Conservation (phyloP, 2,888 invertebrate species). For the Dryomyza anilis region DNA sequence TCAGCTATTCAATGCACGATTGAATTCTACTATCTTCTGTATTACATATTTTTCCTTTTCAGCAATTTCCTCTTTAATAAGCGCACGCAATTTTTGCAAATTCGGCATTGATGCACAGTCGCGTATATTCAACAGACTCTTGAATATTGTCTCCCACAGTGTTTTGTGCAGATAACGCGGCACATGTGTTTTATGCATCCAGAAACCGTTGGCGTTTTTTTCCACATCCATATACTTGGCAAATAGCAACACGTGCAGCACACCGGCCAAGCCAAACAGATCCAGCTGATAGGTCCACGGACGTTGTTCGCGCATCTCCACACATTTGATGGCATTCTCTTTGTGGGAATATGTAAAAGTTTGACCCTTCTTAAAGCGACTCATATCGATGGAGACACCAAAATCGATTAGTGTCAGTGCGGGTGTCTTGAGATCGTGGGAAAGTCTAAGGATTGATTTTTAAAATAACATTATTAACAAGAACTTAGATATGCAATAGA, state of each 20-base stretch:
- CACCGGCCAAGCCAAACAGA: conserved; percentile 85
- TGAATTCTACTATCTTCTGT: conserved; percentile 55
- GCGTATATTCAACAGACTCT: conserved; percentile 79
- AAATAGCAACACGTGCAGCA: conserved; percentile 84
- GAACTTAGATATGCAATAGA: too few relatives aligned
- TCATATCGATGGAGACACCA: conserved; percentile 94
- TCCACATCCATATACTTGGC: conserved; percentile 87
- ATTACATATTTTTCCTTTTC: conserved; percentile 52
- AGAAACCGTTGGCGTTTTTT: conserved; percentile 59
- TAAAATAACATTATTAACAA: background rate
- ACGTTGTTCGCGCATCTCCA: conserved; percentile 87
- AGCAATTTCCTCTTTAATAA: conserved; percentile 52
- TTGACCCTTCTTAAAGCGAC: conserved; percentile 76
- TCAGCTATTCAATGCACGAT: conserved; percentile 44
- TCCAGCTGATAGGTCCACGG: conserved; percentile 97
- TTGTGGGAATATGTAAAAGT: conserved; percentile 70
- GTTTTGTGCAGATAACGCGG: conserved; percentile 69
- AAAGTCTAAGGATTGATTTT: conserved; percentile 61
- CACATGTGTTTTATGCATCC: conserved; percentile 54
- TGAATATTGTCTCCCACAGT: conserved; percentile 82
- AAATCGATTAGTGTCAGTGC: conserved; percentile 89
- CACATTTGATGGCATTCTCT: conserved; percentile 79
- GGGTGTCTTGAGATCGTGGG: conserved; percentile 60
- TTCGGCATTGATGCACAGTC: conserved; percentile 78
- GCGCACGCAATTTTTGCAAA: conserved; percentile 61